Base-by-base conservation (phyloP, 2,113 vertebrate species). In the Rattus rattus region DNA sequence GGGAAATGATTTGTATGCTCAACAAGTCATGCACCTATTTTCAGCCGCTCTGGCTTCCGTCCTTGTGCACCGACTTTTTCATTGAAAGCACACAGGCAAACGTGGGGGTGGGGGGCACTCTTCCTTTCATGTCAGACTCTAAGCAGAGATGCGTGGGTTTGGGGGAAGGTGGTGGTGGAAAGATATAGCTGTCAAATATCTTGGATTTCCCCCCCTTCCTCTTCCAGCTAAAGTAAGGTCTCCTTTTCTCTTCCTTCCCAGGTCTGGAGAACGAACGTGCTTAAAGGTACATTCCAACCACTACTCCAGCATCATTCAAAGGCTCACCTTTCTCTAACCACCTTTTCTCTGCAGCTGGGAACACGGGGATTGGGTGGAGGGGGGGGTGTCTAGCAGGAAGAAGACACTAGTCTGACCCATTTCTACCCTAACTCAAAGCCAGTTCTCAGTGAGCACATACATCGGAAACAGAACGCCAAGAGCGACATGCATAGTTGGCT, bases 11-110 rank as follows among this genome's bases (percentile, higher is more conserved):
- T 96, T 97, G 97, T 96, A 97, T 97, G 98, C 96, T 97, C 97
- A 97, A 97, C 98, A 98, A 98, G 98, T 97, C 96, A 7, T 22
- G 83, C 93, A 96, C 97, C 97, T 97, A 97, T 97, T 97, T 97
- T 94, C 96, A 95, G 94, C 96, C 3, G 80, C 95, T 88, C 94
- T 92, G 16, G 30, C 91, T 97, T 95, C 89, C 39, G 95, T 97
- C 95, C 88, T 83, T 95, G 83, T 33, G 86, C 88, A 65, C 70
- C 24, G 92, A 95, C 75, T 96, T 96, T 93, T 96, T 95, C 95
- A 84, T 20, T 83, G 95, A 92, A 94, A 95, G 72, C 93, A 86
- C 88, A 73, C 1, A 63, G 73, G 75, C 95, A 63, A 76, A 92
- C 14, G 59, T 33, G 80, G 61, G 56, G 63, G 81, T 16, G 26